Evolutionary conservation across 2,888 invertebrate species (phyloP).

Genomic region (Bugula neritina): DNA sequence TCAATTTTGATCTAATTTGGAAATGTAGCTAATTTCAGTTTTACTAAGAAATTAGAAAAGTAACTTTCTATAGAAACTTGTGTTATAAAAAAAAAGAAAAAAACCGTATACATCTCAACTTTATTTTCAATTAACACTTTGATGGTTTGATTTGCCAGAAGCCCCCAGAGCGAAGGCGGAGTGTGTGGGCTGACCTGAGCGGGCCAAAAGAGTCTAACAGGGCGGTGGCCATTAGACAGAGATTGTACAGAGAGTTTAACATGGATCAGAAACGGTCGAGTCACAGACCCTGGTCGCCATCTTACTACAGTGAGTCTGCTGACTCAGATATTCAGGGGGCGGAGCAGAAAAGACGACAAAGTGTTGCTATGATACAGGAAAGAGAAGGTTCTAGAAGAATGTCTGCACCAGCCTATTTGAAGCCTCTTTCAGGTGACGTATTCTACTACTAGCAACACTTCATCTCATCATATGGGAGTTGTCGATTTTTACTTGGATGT

Average conservation of each 20-base stretch:
- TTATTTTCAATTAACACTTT: too few species aligned
- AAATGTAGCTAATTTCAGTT: too few species aligned
- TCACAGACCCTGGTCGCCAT: constrained; percentile 18
- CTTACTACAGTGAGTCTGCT: not conserved
- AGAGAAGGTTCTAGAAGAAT: not conserved
- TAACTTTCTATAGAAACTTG: too few species aligned
- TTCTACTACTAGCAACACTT: too few species aligned
- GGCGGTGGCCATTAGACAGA: constrained; percentile 4
- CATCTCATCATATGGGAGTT: too few species aligned
- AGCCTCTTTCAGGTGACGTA: not conserved
- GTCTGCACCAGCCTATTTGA: not conserved
- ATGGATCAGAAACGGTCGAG: not conserved
- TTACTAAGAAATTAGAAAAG: too few species aligned
- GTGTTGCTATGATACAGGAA: not conserved
- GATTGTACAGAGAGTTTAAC: constrained; percentile 19
- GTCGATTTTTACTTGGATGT: too few species aligned
- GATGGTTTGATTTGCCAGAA: too few species aligned
- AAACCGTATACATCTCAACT: too few species aligned
- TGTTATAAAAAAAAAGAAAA: too few species aligned
- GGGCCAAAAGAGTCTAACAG: not conserved
- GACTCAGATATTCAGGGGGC: not conserved
- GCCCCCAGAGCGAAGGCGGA: not conserved
- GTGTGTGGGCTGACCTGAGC: not conserved
- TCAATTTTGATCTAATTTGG: too few species aligned
- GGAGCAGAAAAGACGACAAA: not conserved